Conservation (phyloP, 30 jellyfish, hydroid and myxozoan genomes). For the Mastigias papua region DNA sequence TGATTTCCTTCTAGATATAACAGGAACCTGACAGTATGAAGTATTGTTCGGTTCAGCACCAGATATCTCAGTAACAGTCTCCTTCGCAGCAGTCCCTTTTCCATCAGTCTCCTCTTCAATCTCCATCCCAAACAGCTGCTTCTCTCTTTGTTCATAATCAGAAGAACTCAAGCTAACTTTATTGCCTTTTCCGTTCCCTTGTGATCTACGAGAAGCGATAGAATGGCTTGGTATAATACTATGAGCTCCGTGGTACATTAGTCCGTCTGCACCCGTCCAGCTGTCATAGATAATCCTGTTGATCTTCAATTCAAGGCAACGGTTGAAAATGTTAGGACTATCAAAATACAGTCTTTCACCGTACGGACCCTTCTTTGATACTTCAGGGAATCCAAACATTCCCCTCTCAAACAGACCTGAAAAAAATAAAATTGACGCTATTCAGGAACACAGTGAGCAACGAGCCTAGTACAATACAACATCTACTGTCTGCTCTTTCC, state of each 20-base stretch:
- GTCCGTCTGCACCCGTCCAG: background rate
- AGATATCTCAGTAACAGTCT: background rate
- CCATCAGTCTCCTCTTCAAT: background rate
- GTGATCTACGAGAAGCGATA: background rate
- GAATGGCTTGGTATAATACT: background rate
- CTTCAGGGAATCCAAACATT: background rate
- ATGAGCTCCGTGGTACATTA: background rate
- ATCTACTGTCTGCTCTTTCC: too few species aligned
- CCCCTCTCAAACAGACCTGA: background rate
- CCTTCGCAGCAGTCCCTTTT: too few species aligned
- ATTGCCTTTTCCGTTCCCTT: background rate
- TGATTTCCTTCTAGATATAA: conserved; percentile 3
- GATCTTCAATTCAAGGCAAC: background rate
- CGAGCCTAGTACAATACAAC: too few species aligned
- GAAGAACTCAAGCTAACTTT: background rate
- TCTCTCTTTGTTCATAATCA: background rate
- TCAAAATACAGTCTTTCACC: background rate
- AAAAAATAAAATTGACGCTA: background rate
- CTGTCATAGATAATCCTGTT: background rate
- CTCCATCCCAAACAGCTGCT: background rate
- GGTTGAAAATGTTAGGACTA: background rate
- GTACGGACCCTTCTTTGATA: background rate
- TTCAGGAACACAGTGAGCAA: too few species aligned
- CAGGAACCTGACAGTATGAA: background rate
- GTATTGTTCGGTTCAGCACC: background rate